Evolutionary conservation across 92 coral and sea anemone genomes (phyloP), one percentile per base, ranked within the genome.

Genomic region (Zoanthus sansibaricus): DNA sequence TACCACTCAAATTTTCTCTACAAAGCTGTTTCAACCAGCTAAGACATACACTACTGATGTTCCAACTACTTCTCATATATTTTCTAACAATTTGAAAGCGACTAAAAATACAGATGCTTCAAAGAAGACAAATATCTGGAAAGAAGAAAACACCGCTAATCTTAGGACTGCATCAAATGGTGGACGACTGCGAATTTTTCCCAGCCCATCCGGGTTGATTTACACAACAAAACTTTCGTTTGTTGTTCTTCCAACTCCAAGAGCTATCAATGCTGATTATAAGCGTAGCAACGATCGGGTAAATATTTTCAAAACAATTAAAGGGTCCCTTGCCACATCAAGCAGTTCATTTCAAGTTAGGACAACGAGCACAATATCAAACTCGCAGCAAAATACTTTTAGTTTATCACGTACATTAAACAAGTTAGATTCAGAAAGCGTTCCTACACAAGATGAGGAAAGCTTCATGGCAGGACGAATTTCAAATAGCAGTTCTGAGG

Each of bases 401-500:
- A 47, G 21, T 42, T 8, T 30, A 20, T 46, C 61, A 21, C 59
- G 31, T 45, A 66, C 72, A 49, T 45, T 21, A 67, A 20, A 80
- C 10, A 14, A 32, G 16, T 16, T 76, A 11, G 46, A 52, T 9
- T 30, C 68, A 76, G 44, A 54, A 15, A 31, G 68, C 1, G 46
- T 10, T 66, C 21, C 0, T 44, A 12, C 21, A 68, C 7, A 33
- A 3, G 9, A 37, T 0, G 51, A 66, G 17, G 5, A 80, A 21
- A 15, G 9, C 32, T 18, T 1, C 21, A 11, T 14, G 9, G 15
- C 47, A 7, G 47, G 37, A 46, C 52, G 17, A 45, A 31, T n/a
- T 66, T 80, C 75, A 16, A 49, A 1, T 17, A 64, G 31, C 55
- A 64, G 54, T 59, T 64, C 18, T 33, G 66, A 80, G 30, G 92